A percentile compares a stretch with the other conserved stretches of the same genome.
Conservation (phyloP, 64 coral and sea anemone species). For the Montipora cactus region DNA sequence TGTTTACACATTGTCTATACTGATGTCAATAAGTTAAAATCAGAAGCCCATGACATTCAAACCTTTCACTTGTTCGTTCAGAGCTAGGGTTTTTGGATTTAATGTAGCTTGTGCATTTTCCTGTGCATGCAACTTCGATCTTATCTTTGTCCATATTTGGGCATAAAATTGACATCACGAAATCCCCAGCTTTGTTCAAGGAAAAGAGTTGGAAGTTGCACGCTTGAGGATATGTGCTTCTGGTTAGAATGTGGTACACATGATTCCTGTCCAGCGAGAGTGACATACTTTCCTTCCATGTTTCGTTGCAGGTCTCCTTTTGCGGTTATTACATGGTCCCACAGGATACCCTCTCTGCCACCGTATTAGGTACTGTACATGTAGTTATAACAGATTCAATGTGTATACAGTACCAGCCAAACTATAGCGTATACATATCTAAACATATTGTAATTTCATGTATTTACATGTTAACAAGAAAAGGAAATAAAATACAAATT, state of each 20-base stretch:
- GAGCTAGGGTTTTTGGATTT: too few species aligned
- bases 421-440: not conserved
- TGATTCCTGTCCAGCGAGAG: not conserved
- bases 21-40: too few species aligned
- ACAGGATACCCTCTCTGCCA: not conserved
- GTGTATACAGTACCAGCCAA: not conserved
- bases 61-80: too few species aligned
- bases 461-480: not conserved
- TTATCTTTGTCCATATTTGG: too few species aligned
- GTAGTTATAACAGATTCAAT: not conserved
- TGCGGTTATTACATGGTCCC: not conserved
- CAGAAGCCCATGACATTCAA: too few species aligned
- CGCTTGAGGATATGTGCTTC: not conserved
- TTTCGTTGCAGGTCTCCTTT: not conserved
- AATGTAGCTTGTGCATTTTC: too few species aligned
- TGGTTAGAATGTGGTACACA: not conserved
- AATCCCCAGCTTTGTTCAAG: too few species aligned
- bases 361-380: not conserved
- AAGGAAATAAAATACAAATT: not conserved
- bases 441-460: not conserved
- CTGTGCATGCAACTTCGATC: too few species aligned
- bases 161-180: too few species aligned
- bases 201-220: too few species aligned
- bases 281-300: not conserved
- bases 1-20: too few species aligned